Evolutionary conservation across 2,888 invertebrate species (phyloP), one percentile per base, ranked within the genome.

Genomic region (Alcis repandata): DNA sequence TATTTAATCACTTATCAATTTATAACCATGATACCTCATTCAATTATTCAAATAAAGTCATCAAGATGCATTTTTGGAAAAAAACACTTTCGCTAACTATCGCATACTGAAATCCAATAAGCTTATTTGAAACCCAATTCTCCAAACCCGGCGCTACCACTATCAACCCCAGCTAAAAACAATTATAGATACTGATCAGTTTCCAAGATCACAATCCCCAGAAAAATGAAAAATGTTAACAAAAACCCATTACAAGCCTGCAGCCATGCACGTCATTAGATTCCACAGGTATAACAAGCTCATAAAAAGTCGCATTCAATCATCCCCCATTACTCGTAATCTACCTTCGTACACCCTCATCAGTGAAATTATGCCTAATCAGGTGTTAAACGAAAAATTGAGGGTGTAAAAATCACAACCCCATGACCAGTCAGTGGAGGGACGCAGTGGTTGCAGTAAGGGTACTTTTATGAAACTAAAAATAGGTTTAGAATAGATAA

Each of bases 361-460:
- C 72, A 70, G 65, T 67, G 60, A 68, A 71, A 74, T 76, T 67
- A 74, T 72, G 79, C 76, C 78, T 80, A 84, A 85, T 86, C 83
- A 84, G 79, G 86, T 84, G 85, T 84, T 82, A 84, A 86, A 83
- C 79, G 78, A 79, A 85, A 87, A 87, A 84, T 73, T 64, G 69
- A 68, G 72, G 73, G 73, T 68, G 70, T 73, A 70, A 73, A 73
- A 73, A 70, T 73, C 71, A 73, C 58, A 52, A 52, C 52, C 57
- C 60, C 60, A 38, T 57, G 60, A 20, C 45, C 56, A 56, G 60
- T 15, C 60, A 45, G 46, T 56, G 19, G n/a, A 56, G 41, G 19
- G 41, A 43, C n/a, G 13, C 1, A 27, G 17, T 54, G 36, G 4
- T 53, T 41, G 49, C 68, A 60, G 67, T 68, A 61, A 40, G 68